These are phyloP conservation scores for Melanerpes aurifrons DNA, from an alignment of 2,113 vertebrate species.

Conservation along the genomic window DNA sequence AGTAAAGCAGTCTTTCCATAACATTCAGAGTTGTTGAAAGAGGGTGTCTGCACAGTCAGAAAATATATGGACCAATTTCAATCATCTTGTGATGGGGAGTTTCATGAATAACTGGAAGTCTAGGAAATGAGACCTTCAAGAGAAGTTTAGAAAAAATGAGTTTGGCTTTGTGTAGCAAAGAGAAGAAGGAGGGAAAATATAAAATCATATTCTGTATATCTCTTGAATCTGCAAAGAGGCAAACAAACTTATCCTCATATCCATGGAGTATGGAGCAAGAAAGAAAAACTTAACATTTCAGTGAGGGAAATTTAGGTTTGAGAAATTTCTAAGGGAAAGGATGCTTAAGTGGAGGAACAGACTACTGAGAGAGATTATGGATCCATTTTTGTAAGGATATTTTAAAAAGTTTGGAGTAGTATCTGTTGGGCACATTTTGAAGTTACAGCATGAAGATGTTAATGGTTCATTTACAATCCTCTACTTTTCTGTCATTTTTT, in stretches of 20 bases:
- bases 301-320: no score
- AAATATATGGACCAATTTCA: background rate
- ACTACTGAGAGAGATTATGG: background rate
- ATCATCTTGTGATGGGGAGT: background rate
- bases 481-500: background rate
- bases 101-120: background rate
- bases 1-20: background rate
- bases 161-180: background rate
- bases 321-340: background rate
- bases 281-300: background rate
- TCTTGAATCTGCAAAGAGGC: background rate
- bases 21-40: background rate
- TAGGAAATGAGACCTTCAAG: background rate
- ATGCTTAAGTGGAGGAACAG: background rate
- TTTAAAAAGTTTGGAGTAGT: background rate
- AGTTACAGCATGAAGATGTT: background rate
- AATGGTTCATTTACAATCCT: background rate
- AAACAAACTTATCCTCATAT: background rate
- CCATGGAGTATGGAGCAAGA: background rate
- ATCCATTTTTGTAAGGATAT: background rate
- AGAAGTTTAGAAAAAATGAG: background rate
- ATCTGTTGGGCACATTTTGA: background rate
- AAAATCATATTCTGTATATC: background rate
- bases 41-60: accelerated
- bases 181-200: background rate